Evolutionary conservation across 2,113 vertebrate species (phyloP), one percentile per base, ranked within the genome.

Genomic region (Plotosus lineatus): DNA sequence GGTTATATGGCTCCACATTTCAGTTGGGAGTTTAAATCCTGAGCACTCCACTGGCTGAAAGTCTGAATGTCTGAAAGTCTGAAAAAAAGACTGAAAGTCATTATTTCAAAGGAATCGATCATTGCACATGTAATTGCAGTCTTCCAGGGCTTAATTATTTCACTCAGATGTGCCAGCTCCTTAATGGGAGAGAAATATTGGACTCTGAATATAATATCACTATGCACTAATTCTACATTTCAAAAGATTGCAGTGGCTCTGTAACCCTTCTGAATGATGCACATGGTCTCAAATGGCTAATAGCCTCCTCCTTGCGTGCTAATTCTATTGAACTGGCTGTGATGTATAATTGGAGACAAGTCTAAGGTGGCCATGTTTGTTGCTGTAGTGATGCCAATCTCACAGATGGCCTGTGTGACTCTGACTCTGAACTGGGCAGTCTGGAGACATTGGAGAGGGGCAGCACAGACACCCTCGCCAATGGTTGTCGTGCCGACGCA

Each of bases 361-460:
- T 71, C 26, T 71, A 71, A 79, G 36, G 38, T 72, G 40, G 26
- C 5, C 69, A 44, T 56, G n/a, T 75, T n/a, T 83, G 85, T 89
- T 78, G 38, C 66, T 82, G 0, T 88, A 99, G 97, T 0, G 96
- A 97, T 1, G 94, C 96, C 90, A 96, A 94, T 93, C 91, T 98
- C 87, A 93, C 95, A 88, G 96, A 98, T 2, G 91, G 87, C 1
- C 91, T 95, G 85, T 97, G 95, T 0, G 96, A 98, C 91, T 95
- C 96, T 0, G 96, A 97, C 87, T 95, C 95, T 0, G 95, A 96
- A 87, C 89, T 97, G 93, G 96, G 96, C 89, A 96, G 95, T 90
- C 94, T 92, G 0, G 97, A 97, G 88, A 90, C 85, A n/a, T 86
- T 93, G 89, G 92, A 94, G 84, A 95, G 94, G 63, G 95, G 96